These are phyloP conservation scores for Leucophora obtusa DNA, from an alignment of 2,888 invertebrate species.

Conservation along the genomic window DNA sequence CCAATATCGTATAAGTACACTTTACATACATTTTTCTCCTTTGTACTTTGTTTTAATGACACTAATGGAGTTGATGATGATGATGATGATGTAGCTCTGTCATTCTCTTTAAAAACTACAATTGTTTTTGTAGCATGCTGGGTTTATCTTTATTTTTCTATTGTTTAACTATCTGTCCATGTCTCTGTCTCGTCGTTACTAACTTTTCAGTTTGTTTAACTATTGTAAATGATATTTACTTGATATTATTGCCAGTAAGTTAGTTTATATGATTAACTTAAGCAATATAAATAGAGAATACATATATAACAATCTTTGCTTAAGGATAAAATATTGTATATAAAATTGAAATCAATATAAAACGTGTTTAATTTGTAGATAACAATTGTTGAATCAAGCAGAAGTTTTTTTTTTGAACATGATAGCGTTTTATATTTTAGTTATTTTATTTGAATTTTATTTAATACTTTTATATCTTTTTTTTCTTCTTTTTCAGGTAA, in stretches of 20 bases:
- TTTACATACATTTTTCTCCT: too few species aligned
- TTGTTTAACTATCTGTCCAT: constrained; percentile 31
- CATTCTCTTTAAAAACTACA: constrained; percentile 30
- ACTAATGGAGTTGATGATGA: neutral
- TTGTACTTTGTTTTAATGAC: neutral
- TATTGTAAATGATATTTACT: constrained; percentile 52
- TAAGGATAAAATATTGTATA: neutral
- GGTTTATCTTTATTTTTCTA: constrained; percentile 6
- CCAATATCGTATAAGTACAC: too few species aligned
- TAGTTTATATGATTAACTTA: constrained; percentile 1
- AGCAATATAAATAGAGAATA: neutral
- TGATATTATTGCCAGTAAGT: constrained; percentile 46
- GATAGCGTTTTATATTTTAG: neutral
- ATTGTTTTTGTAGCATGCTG: constrained; percentile 18
- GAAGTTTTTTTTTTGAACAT: neutral
- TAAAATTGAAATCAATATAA: neutral
- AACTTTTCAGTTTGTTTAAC: constrained; percentile 43
- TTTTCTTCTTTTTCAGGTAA: neutral
- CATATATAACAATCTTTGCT: neutral
- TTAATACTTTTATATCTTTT: neutral
- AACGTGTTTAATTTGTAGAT: neutral
- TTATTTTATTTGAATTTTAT: neutral
- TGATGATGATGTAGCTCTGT: constrained; percentile 33
- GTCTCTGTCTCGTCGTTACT: constrained; percentile 12
- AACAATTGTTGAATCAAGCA: neutral